These are phyloP conservation scores for Scomber colias DNA, from an alignment of 2,113 vertebrate species.

Conservation along the genomic window DNA sequence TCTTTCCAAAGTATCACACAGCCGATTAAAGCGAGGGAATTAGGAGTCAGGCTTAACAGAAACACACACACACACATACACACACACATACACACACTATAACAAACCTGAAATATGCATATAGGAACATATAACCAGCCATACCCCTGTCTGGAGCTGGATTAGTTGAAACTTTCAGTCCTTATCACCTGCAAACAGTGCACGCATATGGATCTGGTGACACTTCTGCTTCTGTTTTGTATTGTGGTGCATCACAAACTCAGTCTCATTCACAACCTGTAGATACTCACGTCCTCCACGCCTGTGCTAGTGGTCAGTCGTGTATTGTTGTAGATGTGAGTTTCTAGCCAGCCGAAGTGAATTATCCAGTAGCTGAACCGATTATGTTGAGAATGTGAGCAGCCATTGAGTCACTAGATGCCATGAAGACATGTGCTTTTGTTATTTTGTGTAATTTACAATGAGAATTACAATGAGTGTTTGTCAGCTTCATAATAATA, in stretches of 20 bases:
- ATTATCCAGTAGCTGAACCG: conserved; percentile 20
- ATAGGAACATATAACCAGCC: conserved; percentile 8
- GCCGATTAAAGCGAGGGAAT: conserved; percentile 85
- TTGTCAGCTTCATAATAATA: background rate
- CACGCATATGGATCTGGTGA: background rate
- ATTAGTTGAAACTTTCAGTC: conserved; percentile 19
- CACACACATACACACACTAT: background rate
- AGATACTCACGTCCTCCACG: background rate
- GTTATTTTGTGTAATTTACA: background rate
- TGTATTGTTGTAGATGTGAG: background rate
- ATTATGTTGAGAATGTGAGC: conserved; percentile 34
- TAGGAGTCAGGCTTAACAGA: conserved; percentile 81
- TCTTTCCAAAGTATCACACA: conserved; percentile 85
- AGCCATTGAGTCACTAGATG: conserved; percentile 15
- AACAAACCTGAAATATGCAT: conserved; percentile 35
- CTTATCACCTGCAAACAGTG: background rate
- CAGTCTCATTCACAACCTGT: background rate
- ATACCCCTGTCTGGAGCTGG: background rate
- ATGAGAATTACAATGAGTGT: background rate
- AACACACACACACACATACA: conserved; percentile 33
- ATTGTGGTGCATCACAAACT: background rate
- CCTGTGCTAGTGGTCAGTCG: background rate
- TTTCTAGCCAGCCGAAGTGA: conserved; percentile 33
- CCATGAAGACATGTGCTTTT: conserved; percentile 10
- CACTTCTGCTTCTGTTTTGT: no score